Evolutionary conservation across 2,797 vertebrate species (phyloP).

Genomic region (Rhinella marina): DNA sequence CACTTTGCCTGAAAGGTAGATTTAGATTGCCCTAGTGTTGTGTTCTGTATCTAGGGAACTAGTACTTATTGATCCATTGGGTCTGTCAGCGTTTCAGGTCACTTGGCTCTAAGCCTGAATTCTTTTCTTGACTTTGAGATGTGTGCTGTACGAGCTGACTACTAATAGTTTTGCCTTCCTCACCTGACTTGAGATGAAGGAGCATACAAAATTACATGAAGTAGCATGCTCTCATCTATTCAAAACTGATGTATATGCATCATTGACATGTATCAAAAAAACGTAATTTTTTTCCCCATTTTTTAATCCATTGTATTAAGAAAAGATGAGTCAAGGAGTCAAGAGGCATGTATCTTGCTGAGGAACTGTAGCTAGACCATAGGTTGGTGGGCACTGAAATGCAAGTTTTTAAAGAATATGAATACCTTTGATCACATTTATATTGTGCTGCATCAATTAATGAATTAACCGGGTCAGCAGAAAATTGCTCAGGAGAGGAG

Average conservation of each 20-base stretch:
- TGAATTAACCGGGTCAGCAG: too few species aligned
- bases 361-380: not conserved
- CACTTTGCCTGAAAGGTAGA: conserved; percentile 37
- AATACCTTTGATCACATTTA: too few species aligned
- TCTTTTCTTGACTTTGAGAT: conserved; percentile 46
- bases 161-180: conserved; percentile 1
- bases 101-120: conserved; percentile 45
- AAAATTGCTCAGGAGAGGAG: too few species aligned
- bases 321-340: not conserved
- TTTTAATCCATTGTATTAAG: not conserved
- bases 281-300: too few species aligned
- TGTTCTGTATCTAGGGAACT: conserved; percentile 47
- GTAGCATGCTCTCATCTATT: not conserved
- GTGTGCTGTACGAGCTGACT: conserved; percentile 29
- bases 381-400: not conserved
- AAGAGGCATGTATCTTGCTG: not conserved
- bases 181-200: not conserved
- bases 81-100: conserved; percentile 50
- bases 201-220: not conserved
- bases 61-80: conserved; percentile 42
- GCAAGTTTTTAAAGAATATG: not conserved
- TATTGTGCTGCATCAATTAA: too few species aligned
- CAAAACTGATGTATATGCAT: not conserved
- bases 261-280: not conserved
- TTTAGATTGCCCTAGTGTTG: conserved; percentile 27